Evolutionary conservation across 2,113 vertebrate genomes (phyloP).

Genomic region (Ceratotherium simum): DNA sequence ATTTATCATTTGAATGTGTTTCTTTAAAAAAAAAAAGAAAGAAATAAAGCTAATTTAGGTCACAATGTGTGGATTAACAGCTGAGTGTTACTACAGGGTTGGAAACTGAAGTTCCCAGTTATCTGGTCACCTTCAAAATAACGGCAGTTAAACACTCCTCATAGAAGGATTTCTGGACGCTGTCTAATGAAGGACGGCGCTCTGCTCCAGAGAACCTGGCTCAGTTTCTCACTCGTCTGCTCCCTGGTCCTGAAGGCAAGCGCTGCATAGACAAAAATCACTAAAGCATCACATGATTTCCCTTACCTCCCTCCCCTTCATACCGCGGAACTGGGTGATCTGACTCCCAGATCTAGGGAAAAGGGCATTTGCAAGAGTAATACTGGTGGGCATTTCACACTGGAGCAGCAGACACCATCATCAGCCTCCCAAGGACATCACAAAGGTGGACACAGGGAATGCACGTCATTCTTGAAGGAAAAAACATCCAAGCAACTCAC

Average conservation of each 20-base stretch:
- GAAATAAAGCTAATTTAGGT: background rate
- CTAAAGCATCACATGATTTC: background rate
- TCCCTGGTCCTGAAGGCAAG: background rate
- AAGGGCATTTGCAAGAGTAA: background rate
- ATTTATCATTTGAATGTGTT: background rate
- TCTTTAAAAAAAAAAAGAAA: background rate
- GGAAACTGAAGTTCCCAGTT: background rate
- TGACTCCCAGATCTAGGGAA: background rate
- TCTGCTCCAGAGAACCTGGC: background rate
- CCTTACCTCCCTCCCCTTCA: background rate
- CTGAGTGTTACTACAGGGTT: background rate
- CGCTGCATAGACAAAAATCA: background rate
- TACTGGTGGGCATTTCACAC: background rate
- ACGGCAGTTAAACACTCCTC: background rate
- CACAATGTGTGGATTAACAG: background rate
- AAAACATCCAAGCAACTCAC: background rate
- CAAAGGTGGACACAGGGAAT: background rate
- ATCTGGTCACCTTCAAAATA: background rate
- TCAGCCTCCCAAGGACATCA: background rate
- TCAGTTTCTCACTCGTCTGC: background rate
- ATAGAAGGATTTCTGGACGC: background rate
- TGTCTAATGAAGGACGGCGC: rapidly evolving
- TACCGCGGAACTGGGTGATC: background rate
- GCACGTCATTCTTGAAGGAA: background rate
- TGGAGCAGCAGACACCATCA: rapidly evolving